Conservation (phyloP, 2,888 invertebrate genomes). For the Diadegma fenestrale region DNA sequence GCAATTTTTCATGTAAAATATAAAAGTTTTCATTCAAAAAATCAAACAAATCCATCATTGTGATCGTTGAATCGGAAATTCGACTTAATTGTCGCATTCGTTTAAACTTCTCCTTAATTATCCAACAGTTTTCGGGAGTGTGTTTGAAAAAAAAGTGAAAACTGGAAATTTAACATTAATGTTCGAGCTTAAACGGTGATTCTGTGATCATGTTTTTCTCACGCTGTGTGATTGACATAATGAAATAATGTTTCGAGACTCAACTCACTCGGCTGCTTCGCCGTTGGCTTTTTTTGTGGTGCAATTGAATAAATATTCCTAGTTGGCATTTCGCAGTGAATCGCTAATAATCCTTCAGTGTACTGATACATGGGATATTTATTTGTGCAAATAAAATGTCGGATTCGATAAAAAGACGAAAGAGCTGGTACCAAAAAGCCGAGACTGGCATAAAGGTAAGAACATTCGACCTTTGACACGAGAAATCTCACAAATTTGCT, state of each 20-base stretch:
- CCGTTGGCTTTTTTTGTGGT: slow-evolving; percentile 24
- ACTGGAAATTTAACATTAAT: background rate
- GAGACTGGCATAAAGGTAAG: slow-evolving; percentile 73
- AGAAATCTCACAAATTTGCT: background rate
- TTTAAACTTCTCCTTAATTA: background rate
- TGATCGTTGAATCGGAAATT: background rate
- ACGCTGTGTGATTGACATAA: slow-evolving; percentile 20
- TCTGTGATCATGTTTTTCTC: slow-evolving; percentile 23
- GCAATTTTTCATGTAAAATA: background rate
- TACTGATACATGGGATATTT: background rate
- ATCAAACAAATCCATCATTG: background rate
- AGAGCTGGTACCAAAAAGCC: slow-evolving; percentile 75
- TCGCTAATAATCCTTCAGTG: background rate
- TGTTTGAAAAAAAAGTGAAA: background rate
- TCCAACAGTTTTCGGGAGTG: background rate
- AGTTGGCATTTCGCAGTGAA: slow-evolving; percentile 47
- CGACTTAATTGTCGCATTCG: background rate
- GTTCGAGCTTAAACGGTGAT: background rate
- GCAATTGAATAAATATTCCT: slow-evolving; percentile 61
- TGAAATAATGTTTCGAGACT: slow-evolving; percentile 39
- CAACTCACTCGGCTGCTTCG: background rate
- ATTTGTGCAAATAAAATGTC: slow-evolving; percentile 66
- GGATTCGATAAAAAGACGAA: slow-evolving; percentile 71
- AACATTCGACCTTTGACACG: background rate
- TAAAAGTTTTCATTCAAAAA: background rate